These are phyloP conservation scores for Drosophila ohnishii DNA, from an alignment of 1,140 invertebrate genomes.

Conservation along the genomic window DNA sequence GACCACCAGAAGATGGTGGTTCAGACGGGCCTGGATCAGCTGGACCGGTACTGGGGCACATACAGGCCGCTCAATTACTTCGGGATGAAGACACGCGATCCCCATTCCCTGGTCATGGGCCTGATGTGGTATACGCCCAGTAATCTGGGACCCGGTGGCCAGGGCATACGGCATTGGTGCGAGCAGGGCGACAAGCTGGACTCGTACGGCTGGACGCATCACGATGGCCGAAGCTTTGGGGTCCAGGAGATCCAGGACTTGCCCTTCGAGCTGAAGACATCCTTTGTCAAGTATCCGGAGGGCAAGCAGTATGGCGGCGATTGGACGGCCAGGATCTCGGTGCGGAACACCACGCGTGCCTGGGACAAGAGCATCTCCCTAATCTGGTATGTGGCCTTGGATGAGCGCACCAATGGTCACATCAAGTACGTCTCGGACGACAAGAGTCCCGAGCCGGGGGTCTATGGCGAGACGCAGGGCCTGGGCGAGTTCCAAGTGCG, in stretches of 20 bases:
- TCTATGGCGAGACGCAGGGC: slow-evolving; percentile 90
- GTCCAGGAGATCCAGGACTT: slow-evolving; percentile 94
- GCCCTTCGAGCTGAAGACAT: slow-evolving; percentile 90
- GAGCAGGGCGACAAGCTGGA: slow-evolving; percentile 93
- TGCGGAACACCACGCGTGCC: slow-evolving; percentile 83
- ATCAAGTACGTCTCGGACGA: slow-evolving; percentile 85
- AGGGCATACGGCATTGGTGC: slow-evolving; percentile 95
- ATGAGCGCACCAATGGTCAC: slow-evolving; percentile 87
- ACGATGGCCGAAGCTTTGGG: slow-evolving; percentile 96
- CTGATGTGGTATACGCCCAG: slow-evolving; percentile 98
- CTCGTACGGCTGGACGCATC: slow-evolving; percentile 93
- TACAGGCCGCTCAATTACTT: slow-evolving; percentile 95
- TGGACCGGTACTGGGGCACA: slow-evolving; percentile 95
- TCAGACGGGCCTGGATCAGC: slow-evolving; percentile 87
- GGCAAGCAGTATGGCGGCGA: slow-evolving; percentile 93
- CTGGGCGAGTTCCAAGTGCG: slow-evolving; percentile 90
- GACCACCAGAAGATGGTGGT: slow-evolving; percentile 86
- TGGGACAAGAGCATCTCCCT: slow-evolving; percentile 86
- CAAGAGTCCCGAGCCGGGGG: slow-evolving; percentile 86
- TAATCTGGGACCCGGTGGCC: slow-evolving; percentile 86
- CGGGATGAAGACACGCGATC: slow-evolving; percentile 94
- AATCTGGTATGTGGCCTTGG: slow-evolving; percentile 90
- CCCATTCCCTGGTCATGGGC: slow-evolving; percentile 93
- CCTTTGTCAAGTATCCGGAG: slow-evolving; percentile 93
- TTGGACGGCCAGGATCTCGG: slow-evolving; percentile 94